Evolutionary conservation across 2,113 vertebrate genomes (phyloP), one percentile per base, ranked within the genome.

Genomic region (Myiagra hebetior): DNA sequence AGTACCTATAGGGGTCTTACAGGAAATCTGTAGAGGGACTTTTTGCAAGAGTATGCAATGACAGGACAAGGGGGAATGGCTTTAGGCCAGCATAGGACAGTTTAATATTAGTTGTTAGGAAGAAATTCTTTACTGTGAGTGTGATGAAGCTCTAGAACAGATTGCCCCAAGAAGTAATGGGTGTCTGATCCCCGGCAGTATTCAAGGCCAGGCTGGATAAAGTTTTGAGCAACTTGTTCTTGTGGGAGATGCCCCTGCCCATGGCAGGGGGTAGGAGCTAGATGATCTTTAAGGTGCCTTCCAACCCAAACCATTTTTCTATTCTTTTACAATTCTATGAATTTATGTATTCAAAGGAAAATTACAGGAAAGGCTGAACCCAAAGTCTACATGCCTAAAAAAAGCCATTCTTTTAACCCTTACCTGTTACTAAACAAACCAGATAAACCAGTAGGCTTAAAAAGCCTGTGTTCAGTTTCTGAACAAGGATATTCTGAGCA

Each of bases 201-300:
- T n/a, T 52, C 37, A 67, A 46, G 37, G 13, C 4, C 23, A 52
- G 19, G 2, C 2, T 81, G 60, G 15, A 15, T 14, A 22, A 49
- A 28, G 10, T 15, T 74, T 28, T 52, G 22, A 52, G 33, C 18
- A 50, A 52, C 15, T 2, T 39, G 13, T 23, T 73, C 10, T 27
- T 50, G 27, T 57, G 24, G 27, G 19, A 57, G 18, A 4, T 42
- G 15, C 19, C 15, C 21, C 50, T 73, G 14, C 7, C 6, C 4
- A 9, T 20, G 14, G 18, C 21, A 22, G 4, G 6, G 6, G 3
- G 2, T 1, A 50, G 8, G 52, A 44, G 5, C 10, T 14, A 21
- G 53, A 6, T 60, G 13, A 15, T 60, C 37, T 68, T 60, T 30
- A 24, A 53, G 13, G 11, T 75, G 9, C 3, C 24, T 53, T 82